A percentile compares a stretch with the other conserved stretches of the same genome.
phyloP scores from a whole-genome alignment of 2,797 vertebrate species.

The Sebastes iracundus region DNA sequence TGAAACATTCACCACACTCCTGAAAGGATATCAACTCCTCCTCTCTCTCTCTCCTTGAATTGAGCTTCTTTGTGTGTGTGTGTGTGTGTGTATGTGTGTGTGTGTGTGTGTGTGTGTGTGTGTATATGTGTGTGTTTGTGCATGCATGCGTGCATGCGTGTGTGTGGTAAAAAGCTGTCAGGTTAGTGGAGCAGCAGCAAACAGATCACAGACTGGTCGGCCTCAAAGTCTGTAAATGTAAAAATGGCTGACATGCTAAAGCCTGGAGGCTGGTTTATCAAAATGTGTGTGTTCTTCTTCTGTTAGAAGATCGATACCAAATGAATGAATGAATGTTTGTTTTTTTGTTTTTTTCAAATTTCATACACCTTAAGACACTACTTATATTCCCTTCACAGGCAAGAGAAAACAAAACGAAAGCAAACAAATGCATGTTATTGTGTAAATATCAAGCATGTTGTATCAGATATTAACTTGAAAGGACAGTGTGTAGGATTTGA shows the following conservation, averaged over 20 bases:
- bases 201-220: conserved; percentile 10
- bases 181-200: conserved; percentile 32
- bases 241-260: neutral
- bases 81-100: neutral
- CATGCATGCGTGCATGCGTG: neutral
- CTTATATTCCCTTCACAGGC: neutral
- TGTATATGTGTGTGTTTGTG: neutral
- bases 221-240: neutral
- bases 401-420: neutral
- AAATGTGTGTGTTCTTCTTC: neutral
- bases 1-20: conserved; percentile 59
- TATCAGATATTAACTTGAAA: neutral
- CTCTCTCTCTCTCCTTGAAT: neutral
- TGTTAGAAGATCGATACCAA: neutral
- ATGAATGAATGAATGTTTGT: neutral
- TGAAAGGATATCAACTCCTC: conserved; percentile 23
- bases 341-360: neutral
- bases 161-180: neutral
- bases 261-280: neutral
- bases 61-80: neutral
- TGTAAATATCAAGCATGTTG: neutral
- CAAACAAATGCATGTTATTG: neutral
- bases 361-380: neutral
- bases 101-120: neutral
- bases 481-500: neutral